Percentiles rank a stretch among this genome's conserved stretches.
phyloP scores from a whole-genome alignment of 1,140 invertebrate genomes.

The Frieseomelitta varia region DNA sequence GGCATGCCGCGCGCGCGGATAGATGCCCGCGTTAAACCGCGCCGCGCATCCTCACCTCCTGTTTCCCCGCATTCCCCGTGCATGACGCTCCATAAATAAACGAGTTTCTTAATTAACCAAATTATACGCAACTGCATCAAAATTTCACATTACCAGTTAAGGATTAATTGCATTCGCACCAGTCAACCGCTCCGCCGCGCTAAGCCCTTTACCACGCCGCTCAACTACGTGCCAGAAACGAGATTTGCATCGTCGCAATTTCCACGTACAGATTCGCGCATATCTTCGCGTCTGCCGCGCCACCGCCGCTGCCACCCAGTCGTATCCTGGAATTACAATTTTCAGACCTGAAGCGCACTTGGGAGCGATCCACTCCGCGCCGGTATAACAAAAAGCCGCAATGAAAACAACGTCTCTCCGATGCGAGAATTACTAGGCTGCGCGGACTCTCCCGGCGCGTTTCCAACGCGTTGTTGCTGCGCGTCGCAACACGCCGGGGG shows the following conservation, averaged over 20 bases:
- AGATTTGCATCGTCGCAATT: constrained; percentile 68
- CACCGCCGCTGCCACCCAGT: neutral
- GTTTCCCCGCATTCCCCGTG: constrained; percentile 13
- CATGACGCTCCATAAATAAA: constrained; percentile 34
- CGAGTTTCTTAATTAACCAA: constrained; percentile 68
- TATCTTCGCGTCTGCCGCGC: constrained; percentile 26
- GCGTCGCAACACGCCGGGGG: neutral
- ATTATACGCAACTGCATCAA: constrained; percentile 67
- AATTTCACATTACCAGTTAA: constrained; percentile 67
- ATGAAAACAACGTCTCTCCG: neutral
- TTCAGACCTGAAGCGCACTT: neutral
- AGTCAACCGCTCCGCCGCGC: constrained; percentile 58
- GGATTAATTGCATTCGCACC: constrained; percentile 68
- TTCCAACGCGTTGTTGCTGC: neutral
- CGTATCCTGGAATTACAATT: constrained; percentile 38
- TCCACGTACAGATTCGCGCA: constrained; percentile 55
- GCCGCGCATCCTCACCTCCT: neutral
- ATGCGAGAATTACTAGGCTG: neutral
- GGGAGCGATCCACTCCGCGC: neutral
- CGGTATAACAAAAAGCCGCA: neutral
- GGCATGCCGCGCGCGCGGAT: constrained; percentile 19
- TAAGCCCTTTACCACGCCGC: constrained; percentile 63
- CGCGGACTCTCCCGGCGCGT: neutral
- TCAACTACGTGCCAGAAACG: constrained; percentile 63
- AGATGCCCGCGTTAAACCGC: constrained; percentile 14